phyloP scores from a whole-genome alignment of 2,797 vertebrate species.

The Myoxocephalus aenaeus region DNA sequence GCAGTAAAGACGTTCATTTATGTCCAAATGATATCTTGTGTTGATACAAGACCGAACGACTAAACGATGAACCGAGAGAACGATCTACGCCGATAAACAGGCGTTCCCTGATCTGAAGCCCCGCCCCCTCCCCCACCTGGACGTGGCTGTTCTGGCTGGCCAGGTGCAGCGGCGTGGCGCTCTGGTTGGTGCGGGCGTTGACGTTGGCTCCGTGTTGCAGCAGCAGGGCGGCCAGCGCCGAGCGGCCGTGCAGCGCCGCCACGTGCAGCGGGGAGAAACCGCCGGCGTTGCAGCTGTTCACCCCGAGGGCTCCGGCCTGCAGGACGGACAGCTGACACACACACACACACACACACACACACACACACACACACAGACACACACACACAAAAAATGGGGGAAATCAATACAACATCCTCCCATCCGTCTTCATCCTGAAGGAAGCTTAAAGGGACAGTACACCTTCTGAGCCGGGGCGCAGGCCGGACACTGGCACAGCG shows the following conservation, averaged over 20 bases:
- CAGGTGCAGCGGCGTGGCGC: constrained; percentile 91
- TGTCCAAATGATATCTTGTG: too few species aligned
- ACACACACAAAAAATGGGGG: too few species aligned
- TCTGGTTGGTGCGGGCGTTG: constrained; percentile 84
- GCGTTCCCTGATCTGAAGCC: too few species aligned
- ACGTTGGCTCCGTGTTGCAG: constrained; percentile 87
- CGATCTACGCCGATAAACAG: neutral
- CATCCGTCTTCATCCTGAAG: too few species aligned
- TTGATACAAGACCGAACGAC: too few species aligned
- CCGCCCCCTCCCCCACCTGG: constrained; percentile 78
- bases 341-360: too few species aligned
- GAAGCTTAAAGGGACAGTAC: too few species aligned
- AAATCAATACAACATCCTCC: too few species aligned
- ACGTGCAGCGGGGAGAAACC: constrained; percentile 90
- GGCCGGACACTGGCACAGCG: constrained; percentile 92
- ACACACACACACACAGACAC: too few species aligned
- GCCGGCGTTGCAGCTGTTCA: constrained; percentile 88
- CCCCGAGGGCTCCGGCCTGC: constrained; percentile 84
- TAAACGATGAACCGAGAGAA: neutral
- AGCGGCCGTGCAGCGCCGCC: constrained; percentile 89
- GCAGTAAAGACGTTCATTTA: too few species aligned
- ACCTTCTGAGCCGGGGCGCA: constrained; percentile 93
- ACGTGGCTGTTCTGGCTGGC: constrained; percentile 91
- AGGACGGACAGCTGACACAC: constrained; percentile 76
- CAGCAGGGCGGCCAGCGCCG: constrained; percentile 82